phyloP scores from a whole-genome alignment of 92 coral and sea anemone species.

The Actinostola sp. region DNA sequence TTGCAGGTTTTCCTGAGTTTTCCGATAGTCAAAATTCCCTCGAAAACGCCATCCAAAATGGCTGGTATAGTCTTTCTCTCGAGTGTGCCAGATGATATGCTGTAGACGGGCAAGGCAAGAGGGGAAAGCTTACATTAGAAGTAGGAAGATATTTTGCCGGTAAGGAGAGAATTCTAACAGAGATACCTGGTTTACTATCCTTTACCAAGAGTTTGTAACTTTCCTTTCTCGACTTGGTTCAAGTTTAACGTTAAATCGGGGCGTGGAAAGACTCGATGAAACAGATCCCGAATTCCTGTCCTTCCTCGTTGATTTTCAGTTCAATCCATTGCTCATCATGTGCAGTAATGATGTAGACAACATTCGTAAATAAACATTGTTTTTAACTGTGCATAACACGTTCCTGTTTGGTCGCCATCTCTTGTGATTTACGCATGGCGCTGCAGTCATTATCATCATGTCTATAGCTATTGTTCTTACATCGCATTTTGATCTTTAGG shows the following conservation, averaged over 20 bases:
- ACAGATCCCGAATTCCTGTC: slow-evolving; percentile 50
- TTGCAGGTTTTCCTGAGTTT: slow-evolving; percentile 95
- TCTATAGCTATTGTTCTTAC: slow-evolving; percentile 89
- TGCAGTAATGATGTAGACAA: slow-evolving; percentile 59
- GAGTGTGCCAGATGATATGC: slow-evolving; percentile 82
- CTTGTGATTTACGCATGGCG: slow-evolving; percentile 82
- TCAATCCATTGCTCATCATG: slow-evolving; percentile 53
- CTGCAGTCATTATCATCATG: slow-evolving; percentile 69
- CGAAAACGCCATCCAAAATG: slow-evolving; percentile 99
- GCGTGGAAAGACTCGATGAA: slow-evolving; percentile 88
- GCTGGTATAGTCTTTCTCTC: slow-evolving; percentile 98
- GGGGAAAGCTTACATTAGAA: slow-evolving; percentile 62
- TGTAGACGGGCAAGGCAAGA: slow-evolving; percentile 67
- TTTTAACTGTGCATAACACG: slow-evolving; percentile 75
- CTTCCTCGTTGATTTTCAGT: slow-evolving; percentile 35
- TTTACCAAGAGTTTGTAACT: slow-evolving; percentile 90
- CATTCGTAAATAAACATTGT: slow-evolving; percentile 94
- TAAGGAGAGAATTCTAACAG: slow-evolving; percentile 79
- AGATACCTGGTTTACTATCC: slow-evolving; percentile 88
- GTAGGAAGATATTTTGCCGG: slow-evolving; percentile 85
- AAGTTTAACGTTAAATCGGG: slow-evolving; percentile 92
- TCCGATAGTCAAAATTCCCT: slow-evolving; percentile 92
- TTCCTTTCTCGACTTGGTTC: slow-evolving; percentile 93
- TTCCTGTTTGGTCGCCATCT: slow-evolving; percentile 78
- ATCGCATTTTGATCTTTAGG: slow-evolving; percentile 87